Base-by-base conservation (phyloP, 2,888 invertebrate species). In the Tetanocera ferruginea region DNA sequence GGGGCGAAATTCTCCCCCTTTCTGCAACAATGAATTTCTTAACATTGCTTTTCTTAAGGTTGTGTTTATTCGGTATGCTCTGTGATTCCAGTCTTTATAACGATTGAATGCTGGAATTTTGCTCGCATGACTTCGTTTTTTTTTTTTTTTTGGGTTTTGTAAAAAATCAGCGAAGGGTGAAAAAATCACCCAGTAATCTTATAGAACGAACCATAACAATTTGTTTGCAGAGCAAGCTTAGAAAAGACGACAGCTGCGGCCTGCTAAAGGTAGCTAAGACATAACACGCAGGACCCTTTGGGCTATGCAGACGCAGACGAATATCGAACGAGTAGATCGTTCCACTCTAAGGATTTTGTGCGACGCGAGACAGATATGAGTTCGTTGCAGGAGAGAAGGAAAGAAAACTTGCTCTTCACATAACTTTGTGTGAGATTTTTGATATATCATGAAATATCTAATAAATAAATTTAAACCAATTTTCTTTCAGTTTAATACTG, bases 131-230 rank as follows among this genome's bases (percentile, higher is more conserved):
- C 78, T 81, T 71, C 60, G 62, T 66, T 43, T 70, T 72, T 67
- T 60, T 52, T 17, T 19, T 60, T 71, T 19, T 71, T 72, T 31
- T 76, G 23, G 55, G 37, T 67, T 70, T 57, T 69, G 62, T 72
- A 31, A 23, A 76, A 80, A 81, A 67, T 78, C 78, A 79, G 62
- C 66, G 79, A 73, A 80, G 81, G 82, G 81, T 81, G 78, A 81
- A 78, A 64, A 64, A 60, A 76, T 57, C 69, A 70, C 60, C 49
- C 69, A 70, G 37, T 67, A 75, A 74, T 74, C 74, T 62, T 64
- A 19, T n/a, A 17, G 23, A 19, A 51, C n/a, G n/a, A 4, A 71
- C 23, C 17, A 52, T 28, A 60, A 43, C 19, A 17, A 73, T 37
- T 23, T 60, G 17, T 25, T 23, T 60, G 34, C 19, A 19, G 17